These are phyloP conservation scores for Siniperca chuatsi DNA, from an alignment of 2,113 vertebrate species.

Conservation along the genomic window DNA sequence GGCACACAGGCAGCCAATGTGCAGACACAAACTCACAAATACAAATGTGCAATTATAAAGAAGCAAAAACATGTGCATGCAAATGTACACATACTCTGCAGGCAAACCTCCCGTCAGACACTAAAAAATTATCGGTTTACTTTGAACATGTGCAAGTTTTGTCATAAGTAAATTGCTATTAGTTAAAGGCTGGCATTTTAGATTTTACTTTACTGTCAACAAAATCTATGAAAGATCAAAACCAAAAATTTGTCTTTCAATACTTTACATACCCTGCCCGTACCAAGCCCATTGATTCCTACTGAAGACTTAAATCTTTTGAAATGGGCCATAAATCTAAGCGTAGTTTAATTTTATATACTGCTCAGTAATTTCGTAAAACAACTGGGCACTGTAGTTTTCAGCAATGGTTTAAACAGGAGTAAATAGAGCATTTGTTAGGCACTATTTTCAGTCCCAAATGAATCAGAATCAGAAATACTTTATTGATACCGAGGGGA, in stretches of 20 bases:
- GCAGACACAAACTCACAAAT: slow-evolving; percentile 47
- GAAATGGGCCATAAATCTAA: neutral
- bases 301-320: neutral
- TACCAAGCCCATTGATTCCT: no score
- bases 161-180: neutral
- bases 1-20: slow-evolving; percentile 29
- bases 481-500: no score
- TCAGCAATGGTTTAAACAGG: neutral
- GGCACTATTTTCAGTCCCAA: neutral
- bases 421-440: neutral
- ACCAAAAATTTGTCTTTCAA: neutral
- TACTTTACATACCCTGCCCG: accelerated
- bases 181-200: neutral
- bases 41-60: slow-evolving; percentile 64
- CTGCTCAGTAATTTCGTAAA: neutral
- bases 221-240: neutral
- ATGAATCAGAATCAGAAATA: neutral
- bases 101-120: neutral
- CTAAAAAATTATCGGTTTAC: slow-evolving; percentile 7
- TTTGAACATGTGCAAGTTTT: neutral
- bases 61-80: slow-evolving; percentile 37
- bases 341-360: neutral
- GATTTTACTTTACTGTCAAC: neutral
- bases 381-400: neutral
- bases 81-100: slow-evolving; percentile 16